A percentile compares a stretch with the other conserved stretches of the same genome.
Conservation (phyloP, 2,113 vertebrate genomes). For the Chascanopsetta lugubris region DNA sequence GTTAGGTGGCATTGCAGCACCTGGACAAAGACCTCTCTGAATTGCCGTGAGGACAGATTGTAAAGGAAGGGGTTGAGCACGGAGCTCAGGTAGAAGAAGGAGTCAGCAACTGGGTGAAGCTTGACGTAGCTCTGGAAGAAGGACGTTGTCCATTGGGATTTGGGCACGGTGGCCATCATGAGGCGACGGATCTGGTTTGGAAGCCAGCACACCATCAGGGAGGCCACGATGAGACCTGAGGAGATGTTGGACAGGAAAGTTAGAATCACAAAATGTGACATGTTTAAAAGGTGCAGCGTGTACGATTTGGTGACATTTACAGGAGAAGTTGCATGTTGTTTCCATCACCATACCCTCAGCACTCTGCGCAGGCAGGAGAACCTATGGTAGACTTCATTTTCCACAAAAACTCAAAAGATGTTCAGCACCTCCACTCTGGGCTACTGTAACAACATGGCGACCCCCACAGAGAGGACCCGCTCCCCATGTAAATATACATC, state of each 20-base stretch:
- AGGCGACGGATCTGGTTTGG: slow-evolving; percentile 91
- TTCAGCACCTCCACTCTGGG: too few species aligned
- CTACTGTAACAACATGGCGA: too few species aligned
- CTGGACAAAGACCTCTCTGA: slow-evolving; percentile 89
- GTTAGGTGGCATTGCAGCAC: slow-evolving; percentile 86
- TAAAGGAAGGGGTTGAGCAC: slow-evolving; percentile 95
- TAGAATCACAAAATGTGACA: slow-evolving; percentile 1
- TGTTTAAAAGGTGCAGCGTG: not conserved
- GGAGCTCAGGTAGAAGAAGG: slow-evolving; percentile 96
- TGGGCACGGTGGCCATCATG: slow-evolving; percentile 88
- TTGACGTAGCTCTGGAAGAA: slow-evolving; percentile 85
- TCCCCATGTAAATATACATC: too few species aligned
- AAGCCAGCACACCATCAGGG: slow-evolving; percentile 90
- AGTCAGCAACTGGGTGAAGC: slow-evolving; percentile 87
- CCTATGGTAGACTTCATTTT: too few species aligned
- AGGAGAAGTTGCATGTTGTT: too few species aligned
- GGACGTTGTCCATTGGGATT: slow-evolving; percentile 82
- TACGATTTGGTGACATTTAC: too few species aligned
- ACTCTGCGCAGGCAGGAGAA: too few species aligned
- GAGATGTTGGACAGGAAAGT: not conserved
- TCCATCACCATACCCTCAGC: too few species aligned
- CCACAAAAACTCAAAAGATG: too few species aligned
- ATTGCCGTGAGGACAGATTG: slow-evolving; percentile 92
- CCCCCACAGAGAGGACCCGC: too few species aligned
- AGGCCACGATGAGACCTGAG: slow-evolving; percentile 88